Base-by-base conservation (phyloP, 2,113 vertebrate genomes). In the Meleagris gallopavo region DNA sequence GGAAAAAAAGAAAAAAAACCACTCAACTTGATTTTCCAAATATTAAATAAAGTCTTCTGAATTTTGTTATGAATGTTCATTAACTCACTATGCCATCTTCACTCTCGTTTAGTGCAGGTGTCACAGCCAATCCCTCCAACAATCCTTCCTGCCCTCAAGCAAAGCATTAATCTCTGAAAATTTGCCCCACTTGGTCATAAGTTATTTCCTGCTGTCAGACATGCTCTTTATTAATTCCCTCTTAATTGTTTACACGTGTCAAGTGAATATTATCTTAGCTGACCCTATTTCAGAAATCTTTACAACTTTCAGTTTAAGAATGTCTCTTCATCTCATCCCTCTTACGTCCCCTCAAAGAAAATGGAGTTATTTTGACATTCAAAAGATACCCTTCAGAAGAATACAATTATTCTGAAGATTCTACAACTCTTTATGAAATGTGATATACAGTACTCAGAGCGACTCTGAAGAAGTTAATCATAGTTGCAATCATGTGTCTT, bases 391-490 rank as follows among this genome's bases (percentile, higher is more conserved):
- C 69, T 79, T 94, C 76, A 91, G 89, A 74, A 91, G 52, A 80
- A 65, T 20, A 40, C 36, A 75, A 61, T 91, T 95, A 88, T 90
- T 72, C 88, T 72, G 72, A 86, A 93, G 65, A 78, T 38, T 30
- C 79, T 52, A 22, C 48, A 54, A 38, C 52, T 81, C 90, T 66
- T 87, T 52, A 80, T 85, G 87, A 87, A 62, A 87, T 62, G 71
- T 70, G 83, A 90, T 90, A 67, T 40, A 17, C 58, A 32, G 66
- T 67, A 72, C 70, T 91, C 90, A 58, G 84, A 96, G 78, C 0
- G 0, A 40, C 85, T 89, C 57, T 20, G 27, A 76, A 91, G 90
- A 93, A 95, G 94, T 95, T 96, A 95, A 93, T 94, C 90, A 90
- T 30, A 72, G 86, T 50, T 86, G 62, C 83, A 93, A 41, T 93